Evolutionary conservation across 2,113 vertebrate genomes (phyloP), one percentile per base, ranked within the genome.

Genomic region (Melanerpes formicivorus): DNA sequence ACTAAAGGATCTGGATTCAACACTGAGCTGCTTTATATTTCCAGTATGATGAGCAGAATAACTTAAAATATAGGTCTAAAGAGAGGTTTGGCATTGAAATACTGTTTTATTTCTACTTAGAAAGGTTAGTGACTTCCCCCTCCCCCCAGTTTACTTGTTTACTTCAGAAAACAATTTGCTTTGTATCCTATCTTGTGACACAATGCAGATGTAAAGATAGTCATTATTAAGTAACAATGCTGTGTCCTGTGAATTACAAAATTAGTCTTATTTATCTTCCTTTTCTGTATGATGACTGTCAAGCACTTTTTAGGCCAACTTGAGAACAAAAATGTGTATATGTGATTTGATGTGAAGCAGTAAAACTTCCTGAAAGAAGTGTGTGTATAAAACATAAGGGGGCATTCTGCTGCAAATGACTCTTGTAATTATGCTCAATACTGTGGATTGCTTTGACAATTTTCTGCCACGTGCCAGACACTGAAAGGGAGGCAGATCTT

Each of bases 381-480:
- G 12, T 32, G 11, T 9, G 3, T 25, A 6, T 29, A 16, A 14
- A 46, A 78, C 82, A 37, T 14, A 29, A 84, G 10, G 19, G 34
- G 29, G n/a, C 19, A 6, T 52, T 72, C 23, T 76, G 9, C 48
- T 70, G 46, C 72, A 59, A 18, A 73, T 29, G 19, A 5, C 15
- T 59, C 29, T 13, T 77, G 18, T 27, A 15, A 14, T 14, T 40
- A 7, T n/a, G 22, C 12, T 0, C 52, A 54, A 21, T 40, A 3
- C 2, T 5, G 10, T 6, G 14, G 29, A 17, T 27, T 79, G 37
- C n/a, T 72, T 56, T 79, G 72, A 29, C 67, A 48, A n/a, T 46
- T 82, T 64, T 16, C 27, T 52, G 66, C 78, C 3, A 0, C 32
- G 29, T 14, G 5, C 58, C 3, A 4, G 32, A 27, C n/a, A 1